A percentile compares a stretch with the other conserved stretches of the same genome.
These are phyloP conservation scores for Clarias fuscus DNA, from an alignment of 2,797 vertebrate species.

Conservation along the genomic window DNA sequence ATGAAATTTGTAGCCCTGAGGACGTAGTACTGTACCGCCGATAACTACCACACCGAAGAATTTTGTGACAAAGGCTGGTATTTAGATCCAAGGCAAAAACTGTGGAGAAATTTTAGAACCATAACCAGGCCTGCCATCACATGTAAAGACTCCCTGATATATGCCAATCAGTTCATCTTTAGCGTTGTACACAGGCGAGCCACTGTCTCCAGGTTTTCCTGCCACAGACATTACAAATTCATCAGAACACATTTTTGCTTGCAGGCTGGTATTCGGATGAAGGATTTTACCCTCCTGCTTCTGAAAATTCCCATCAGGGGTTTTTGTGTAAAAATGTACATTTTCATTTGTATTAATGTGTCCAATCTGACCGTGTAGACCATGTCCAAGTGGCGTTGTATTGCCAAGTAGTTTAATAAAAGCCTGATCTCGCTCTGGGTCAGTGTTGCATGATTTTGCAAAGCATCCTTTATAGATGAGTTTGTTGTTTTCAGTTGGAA, in stretches of 20 bases:
- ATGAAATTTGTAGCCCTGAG: too few species aligned
- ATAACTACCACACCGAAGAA: too few species aligned
- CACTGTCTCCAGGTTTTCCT: slow-evolving; percentile 1
- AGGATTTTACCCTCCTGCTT: neutral
- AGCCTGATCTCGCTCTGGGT: neutral
- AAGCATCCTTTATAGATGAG: neutral
- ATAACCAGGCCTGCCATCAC: rapidly evolving
- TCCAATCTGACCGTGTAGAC: neutral
- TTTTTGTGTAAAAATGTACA: neutral
- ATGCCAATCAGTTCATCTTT: neutral
- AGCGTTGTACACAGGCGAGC: neutral
- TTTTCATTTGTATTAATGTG: neutral
- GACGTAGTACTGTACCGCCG: too few species aligned
- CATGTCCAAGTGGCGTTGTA: neutral
- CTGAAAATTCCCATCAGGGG: neutral
- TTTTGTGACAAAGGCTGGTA: neutral
- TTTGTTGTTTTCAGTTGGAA: neutral
- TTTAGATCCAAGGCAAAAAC: neutral
- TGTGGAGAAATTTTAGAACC: neutral
- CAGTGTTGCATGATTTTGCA: neutral
- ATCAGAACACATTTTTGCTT: neutral
- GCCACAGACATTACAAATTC: neutral
- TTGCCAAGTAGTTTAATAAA: slow-evolving; percentile 6
- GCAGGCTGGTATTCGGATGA: neutral
- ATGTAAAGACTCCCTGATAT: neutral